Evolutionary conservation across 2,888 invertebrate genomes (phyloP), one percentile per base, ranked within the genome.

Genomic region (Incurvaria masculella): DNA sequence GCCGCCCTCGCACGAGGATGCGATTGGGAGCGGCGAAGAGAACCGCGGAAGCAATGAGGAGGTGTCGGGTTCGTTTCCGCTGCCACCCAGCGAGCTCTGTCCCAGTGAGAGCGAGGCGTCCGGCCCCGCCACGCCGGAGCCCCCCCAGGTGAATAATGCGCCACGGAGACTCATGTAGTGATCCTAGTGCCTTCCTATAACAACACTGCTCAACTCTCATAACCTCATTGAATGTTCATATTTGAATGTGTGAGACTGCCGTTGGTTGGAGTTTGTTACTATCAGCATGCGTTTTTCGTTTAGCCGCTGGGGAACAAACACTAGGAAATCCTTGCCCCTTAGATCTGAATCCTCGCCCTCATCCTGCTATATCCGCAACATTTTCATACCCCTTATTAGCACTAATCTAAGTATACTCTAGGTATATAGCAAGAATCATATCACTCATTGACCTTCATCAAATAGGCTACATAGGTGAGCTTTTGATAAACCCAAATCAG

Each of bases 81-180:
- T 56, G 58, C 62, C 61, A 54, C 59, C 61, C 51, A 54, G 56
- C 55, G 61, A 59, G 48, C 58, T 55, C 21, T 50, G 55, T 49
- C 55, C 50, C 21, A 50, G 50, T 26, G 55, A 52, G 47, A 49
- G 53, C 21, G 56, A 56, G 44, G 48, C 40, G 17, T 50, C 54
- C 11, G 33, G 11, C 33, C 11, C 49, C 49, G 45, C 46, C 51
- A 45, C 56, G 57, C 53, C 56, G 54, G 52, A 55, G 50, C 56
- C 53, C 51, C 47, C 52, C 54, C 76, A 78, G 76, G 76, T 78
- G 75, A 75, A 65, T 74, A 74, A 67, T 61, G 65, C 54, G 51
- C 64, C 23, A 23, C 33, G 33, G 33, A 33, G 33, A 33, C 33
- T 33, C 33, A 23, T 23, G 33, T 33, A 33, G 33, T 33, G 11